phyloP scores from a whole-genome alignment of 2,113 vertebrate species.

The Cinclus mexicanus region DNA sequence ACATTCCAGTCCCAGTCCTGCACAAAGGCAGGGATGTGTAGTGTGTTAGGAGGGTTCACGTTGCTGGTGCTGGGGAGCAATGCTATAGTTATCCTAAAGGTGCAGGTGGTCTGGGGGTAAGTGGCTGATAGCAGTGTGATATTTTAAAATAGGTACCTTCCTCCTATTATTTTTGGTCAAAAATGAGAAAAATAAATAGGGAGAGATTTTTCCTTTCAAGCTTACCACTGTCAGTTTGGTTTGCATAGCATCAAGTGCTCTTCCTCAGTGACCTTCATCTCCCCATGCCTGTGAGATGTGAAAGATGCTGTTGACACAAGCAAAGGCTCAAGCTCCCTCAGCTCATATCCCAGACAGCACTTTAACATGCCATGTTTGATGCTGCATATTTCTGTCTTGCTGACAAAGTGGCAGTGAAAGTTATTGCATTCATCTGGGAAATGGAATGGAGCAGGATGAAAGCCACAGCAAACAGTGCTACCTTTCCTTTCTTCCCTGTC shows the following conservation, averaged over 20 bases:
- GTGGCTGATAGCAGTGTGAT: neutral
- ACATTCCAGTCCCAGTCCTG: neutral
- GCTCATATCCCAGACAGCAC: constrained; percentile 30
- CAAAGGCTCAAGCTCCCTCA: constrained; percentile 1
- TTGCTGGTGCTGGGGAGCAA: neutral
- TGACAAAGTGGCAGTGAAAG: constrained; percentile 28
- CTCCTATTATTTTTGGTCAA: neutral
- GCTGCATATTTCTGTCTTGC: constrained; percentile 31
- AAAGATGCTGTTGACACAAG: constrained; percentile 58
- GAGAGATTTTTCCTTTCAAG: constrained; percentile 3
- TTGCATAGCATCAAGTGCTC: constrained; percentile 26
- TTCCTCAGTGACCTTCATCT: constrained; percentile 51
- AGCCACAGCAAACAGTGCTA: neutral
- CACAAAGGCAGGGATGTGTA: neutral
- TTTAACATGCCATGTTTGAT: constrained; percentile 35
- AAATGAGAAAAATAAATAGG: neutral
- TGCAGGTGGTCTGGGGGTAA: neutral
- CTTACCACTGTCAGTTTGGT: neutral
- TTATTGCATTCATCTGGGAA: constrained; percentile 3
- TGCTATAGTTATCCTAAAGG: neutral
- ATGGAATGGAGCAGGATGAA: neutral
- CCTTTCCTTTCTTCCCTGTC: neutral
- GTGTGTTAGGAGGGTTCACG: neutral
- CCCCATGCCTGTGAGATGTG: constrained; percentile 18
- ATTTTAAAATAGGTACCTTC: neutral